Evolutionary conservation across 2,113 vertebrate species (phyloP).

Genomic region (Psophia crepitans): DNA sequence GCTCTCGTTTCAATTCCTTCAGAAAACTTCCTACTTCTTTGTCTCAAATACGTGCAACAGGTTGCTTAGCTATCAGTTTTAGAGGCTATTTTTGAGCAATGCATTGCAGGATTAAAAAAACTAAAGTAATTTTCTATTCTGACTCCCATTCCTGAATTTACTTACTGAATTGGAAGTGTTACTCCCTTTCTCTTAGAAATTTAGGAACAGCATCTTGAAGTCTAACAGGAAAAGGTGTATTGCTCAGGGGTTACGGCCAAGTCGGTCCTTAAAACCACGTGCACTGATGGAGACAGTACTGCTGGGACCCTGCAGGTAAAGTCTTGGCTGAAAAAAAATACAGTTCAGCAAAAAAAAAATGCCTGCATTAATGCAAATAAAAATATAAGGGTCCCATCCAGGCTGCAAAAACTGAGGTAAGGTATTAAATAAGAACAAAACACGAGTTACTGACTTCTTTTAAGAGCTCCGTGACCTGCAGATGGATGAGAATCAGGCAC

Average conservation of each 20-base stretch:
- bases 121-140: too few relatives aligned
- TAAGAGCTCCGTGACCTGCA: background rate
- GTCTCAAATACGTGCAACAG: background rate
- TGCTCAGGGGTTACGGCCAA: background rate
- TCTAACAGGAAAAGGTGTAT: background rate
- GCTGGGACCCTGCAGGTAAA: background rate
- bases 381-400: background rate
- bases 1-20: background rate
- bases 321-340: background rate
- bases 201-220: background rate
- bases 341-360: background rate
- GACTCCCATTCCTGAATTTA: too few relatives aligned
- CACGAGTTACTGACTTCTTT: background rate
- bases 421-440: background rate
- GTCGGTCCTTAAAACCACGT: background rate
- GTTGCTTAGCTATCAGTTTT: background rate
- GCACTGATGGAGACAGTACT: background rate
- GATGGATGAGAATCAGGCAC: background rate
- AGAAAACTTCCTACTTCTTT: background rate
- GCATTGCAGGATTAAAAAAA: background rate
- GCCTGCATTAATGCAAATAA: background rate
- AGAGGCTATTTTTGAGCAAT: background rate
- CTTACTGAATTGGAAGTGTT: background rate
- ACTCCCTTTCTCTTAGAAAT: background rate
- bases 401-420: background rate